phyloP scores from a whole-genome alignment of 2,888 invertebrate species.

The Heteropelma amictum region DNA sequence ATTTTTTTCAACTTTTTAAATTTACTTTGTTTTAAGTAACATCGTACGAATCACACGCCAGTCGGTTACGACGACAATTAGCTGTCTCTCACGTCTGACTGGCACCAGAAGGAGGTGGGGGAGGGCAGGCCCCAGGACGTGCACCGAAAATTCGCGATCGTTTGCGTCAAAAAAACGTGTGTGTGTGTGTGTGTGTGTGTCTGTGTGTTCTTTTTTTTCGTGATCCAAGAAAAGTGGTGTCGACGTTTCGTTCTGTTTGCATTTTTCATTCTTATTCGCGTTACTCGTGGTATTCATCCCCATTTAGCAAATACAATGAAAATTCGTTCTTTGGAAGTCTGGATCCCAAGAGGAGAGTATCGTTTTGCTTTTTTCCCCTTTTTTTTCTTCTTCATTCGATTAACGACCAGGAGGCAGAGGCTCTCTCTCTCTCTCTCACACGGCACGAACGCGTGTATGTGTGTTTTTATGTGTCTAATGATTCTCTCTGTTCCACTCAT shows the following conservation, averaged over 20 bases:
- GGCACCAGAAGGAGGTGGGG: too few relatives aligned
- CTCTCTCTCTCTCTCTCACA: constrained; percentile 49
- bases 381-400: constrained; percentile 17
- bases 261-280: constrained; percentile 54
- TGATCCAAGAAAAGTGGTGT: constrained; percentile 76
- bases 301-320: constrained; percentile 65
- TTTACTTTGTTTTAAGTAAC: constrained; percentile 71
- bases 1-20: constrained; percentile 56
- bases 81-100: constrained; percentile 61
- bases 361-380: constrained; percentile 4
- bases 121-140: constrained; percentile 64
- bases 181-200: constrained; percentile 30
- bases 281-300: constrained; percentile 53
- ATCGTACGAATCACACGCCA: constrained; percentile 73
- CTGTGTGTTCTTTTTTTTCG: constrained; percentile 59
- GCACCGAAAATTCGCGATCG: constrained; percentile 65
- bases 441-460: constrained; percentile 23
- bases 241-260: constrained; percentile 69
- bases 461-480: constrained; percentile 17
- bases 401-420: constrained; percentile 53
- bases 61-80: constrained; percentile 59
- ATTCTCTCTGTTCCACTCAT: constrained; percentile 39
- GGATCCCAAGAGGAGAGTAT: constrained; percentile 62
- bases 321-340: constrained; percentile 56
- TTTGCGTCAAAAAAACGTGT: constrained; percentile 35